phyloP scores from a whole-genome alignment of 1,140 invertebrate genomes.

The Zophobas morio region DNA sequence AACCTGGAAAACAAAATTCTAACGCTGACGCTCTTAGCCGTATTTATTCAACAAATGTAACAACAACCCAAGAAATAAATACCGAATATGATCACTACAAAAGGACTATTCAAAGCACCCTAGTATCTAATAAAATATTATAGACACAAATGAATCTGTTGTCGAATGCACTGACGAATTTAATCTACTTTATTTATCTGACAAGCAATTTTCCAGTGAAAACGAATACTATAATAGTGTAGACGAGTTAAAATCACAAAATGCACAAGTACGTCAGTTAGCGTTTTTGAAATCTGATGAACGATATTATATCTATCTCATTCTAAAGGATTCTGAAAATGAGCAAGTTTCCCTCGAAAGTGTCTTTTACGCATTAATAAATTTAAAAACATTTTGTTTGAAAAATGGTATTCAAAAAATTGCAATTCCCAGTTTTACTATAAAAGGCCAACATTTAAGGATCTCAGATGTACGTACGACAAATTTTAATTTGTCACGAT shows the following conservation, averaged over 20 bases:
- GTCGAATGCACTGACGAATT: neutral
- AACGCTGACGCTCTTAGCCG: slow-evolving; percentile 4
- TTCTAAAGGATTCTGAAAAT: neutral
- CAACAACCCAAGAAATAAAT: slow-evolving; percentile 2
- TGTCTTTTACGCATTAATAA: neutral
- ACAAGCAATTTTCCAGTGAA: neutral
- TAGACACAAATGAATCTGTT: neutral
- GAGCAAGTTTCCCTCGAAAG: neutral
- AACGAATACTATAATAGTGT: neutral
- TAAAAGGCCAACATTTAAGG: neutral
- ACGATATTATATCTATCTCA: neutral
- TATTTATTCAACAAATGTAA: slow-evolving; percentile 3
- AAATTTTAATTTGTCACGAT: too few species aligned
- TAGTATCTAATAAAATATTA: neutral
- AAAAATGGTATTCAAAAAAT: neutral
- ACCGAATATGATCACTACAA: neutral
- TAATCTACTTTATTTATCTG: neutral
- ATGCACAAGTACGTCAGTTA: neutral
- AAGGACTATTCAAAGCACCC: neutral
- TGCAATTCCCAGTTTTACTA: neutral
- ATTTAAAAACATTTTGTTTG: neutral
- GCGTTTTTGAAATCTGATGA: neutral
- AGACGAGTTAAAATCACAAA: neutral
- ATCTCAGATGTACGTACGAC: neutral
- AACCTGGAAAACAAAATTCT: slow-evolving; percentile 15